These are phyloP conservation scores for Clupea harengus DNA, from an alignment of 2,113 vertebrate species.

Conservation along the genomic window DNA sequence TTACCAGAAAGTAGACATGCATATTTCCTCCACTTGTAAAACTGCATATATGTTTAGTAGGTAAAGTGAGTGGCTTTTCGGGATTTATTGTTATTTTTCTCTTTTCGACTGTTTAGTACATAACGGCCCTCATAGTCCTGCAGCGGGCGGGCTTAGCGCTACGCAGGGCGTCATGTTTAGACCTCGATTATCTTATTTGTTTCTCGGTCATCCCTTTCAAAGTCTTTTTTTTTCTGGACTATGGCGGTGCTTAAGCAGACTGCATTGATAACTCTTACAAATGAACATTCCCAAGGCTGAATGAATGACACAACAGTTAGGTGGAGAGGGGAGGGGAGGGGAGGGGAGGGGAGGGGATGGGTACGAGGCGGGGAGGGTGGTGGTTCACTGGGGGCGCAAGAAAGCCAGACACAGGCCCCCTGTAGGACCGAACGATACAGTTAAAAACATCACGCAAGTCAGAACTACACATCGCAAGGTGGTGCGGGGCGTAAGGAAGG, in stretches of 20 bases:
- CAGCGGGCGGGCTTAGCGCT: slow-evolving; percentile 26
- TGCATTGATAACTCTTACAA: slow-evolving; percentile 31
- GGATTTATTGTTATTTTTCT: slow-evolving; percentile 7
- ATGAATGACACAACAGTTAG: slow-evolving; percentile 33
- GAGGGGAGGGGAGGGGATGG: background rate
- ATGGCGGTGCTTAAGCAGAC: slow-evolving; percentile 20
- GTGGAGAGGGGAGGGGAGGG: slow-evolving; percentile 43
- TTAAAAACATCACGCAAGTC: background rate
- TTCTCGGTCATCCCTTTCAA: background rate
- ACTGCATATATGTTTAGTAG: slow-evolving; percentile 76
- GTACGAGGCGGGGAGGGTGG: background rate
- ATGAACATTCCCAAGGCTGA: slow-evolving; percentile 45
- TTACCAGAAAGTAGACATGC: slow-evolving; percentile 88
- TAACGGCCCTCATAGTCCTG: slow-evolving; percentile 32
- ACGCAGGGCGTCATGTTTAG: slow-evolving; percentile 25
- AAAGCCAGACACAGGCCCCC: background rate
- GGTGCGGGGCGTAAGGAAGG: background rate
- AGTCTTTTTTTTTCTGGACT: background rate
- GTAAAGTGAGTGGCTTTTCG: slow-evolving; percentile 55
- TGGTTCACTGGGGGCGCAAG: background rate
- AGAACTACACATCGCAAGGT: background rate
- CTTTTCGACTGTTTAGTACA: slow-evolving; percentile 32
- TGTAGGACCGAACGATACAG: background rate
- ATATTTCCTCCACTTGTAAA: slow-evolving; percentile 79
- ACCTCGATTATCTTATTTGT: slow-evolving; percentile 21